Conservation (phyloP, 2,797 vertebrate species). For the Chromis chromis region DNA sequence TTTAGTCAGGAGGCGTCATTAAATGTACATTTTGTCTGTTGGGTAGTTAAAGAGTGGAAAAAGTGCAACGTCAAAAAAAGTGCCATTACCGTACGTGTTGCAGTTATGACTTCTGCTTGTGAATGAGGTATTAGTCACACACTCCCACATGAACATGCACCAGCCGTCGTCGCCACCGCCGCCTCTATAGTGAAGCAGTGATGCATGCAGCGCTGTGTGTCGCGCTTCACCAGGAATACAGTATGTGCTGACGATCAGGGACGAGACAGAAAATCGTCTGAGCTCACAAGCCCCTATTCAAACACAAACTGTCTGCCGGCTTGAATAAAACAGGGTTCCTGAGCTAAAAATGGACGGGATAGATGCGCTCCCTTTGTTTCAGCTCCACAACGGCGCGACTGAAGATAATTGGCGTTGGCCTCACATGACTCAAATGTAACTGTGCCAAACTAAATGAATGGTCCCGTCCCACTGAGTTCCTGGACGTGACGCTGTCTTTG, state of each 20-base stretch:
- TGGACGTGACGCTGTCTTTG: slow-evolving; percentile 47
- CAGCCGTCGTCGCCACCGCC: slow-evolving; percentile 6
- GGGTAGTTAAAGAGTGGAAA: slow-evolving; percentile 1
- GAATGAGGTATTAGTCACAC: slow-evolving; percentile 21
- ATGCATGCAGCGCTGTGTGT: slow-evolving; percentile 51
- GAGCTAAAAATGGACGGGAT: slow-evolving; percentile 50
- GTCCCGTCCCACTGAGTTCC: slow-evolving; percentile 48
- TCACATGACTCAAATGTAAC: slow-evolving; percentile 57
- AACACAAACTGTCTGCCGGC: slow-evolving; percentile 41
- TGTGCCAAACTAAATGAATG: slow-evolving; percentile 43
- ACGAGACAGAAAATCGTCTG: slow-evolving; percentile 63
- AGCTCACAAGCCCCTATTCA: slow-evolving; percentile 55
- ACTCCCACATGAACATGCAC: not conserved
- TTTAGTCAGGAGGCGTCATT: slow-evolving; percentile 4
- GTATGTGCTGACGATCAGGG: slow-evolving; percentile 63
- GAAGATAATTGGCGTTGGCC: slow-evolving; percentile 67
- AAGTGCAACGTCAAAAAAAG: not conserved
- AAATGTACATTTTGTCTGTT: slow-evolving; percentile 13
- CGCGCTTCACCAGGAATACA: slow-evolving; percentile 62
- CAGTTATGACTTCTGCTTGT: slow-evolving; percentile 4
- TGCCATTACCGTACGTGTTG: not conserved
- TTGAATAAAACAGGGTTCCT: slow-evolving; percentile 54
- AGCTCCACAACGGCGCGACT: slow-evolving; percentile 34
- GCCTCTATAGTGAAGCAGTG: slow-evolving; percentile 46
- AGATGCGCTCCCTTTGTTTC: slow-evolving; percentile 65